Evolutionary conservation across 2,797 vertebrate species (phyloP).

Genomic region (Gorsachius magnificus): DNA sequence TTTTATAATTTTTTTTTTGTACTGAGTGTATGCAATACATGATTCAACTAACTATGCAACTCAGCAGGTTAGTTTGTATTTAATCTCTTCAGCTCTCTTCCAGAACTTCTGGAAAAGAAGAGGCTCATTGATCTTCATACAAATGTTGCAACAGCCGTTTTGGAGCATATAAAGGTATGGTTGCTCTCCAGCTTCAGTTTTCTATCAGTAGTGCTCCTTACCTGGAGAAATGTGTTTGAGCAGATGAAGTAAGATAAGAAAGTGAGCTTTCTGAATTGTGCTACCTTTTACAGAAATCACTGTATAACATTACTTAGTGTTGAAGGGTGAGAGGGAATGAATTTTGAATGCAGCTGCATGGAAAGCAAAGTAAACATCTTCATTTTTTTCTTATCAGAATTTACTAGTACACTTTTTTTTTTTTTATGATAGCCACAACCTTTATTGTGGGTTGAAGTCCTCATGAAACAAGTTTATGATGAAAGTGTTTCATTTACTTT

Average conservation of each 20-base stretch:
- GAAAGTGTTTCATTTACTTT: neutral
- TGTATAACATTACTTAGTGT: neutral
- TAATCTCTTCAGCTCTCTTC: slow-evolving; percentile 88
- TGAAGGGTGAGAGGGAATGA: neutral
- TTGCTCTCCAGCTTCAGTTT: neutral
- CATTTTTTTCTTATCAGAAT: neutral
- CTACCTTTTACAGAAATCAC: neutral
- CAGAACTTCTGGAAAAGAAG: slow-evolving; percentile 98
- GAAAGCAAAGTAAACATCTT: neutral
- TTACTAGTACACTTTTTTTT: neutral
- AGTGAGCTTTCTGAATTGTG: neutral
- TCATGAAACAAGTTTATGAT: neutral
- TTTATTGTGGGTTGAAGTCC: neutral
- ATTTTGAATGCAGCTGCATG: neutral
- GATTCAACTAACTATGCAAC: neutral
- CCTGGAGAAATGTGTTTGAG: neutral
- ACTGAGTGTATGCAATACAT: neutral
- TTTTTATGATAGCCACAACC: neutral
- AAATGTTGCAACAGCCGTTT: slow-evolving; percentile 95
- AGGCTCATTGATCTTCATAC: slow-evolving; percentile 97
- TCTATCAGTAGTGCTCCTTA: neutral
- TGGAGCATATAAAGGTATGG: slow-evolving; percentile 97
- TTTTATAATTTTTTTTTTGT: neutral
- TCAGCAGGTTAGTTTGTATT: slow-evolving; percentile 62
- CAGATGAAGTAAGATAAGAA: neutral